Evolutionary conservation across 2,113 vertebrate species (phyloP), one percentile per base, ranked within the genome.

Genomic region (Chlorocebus sabaeus): DNA sequence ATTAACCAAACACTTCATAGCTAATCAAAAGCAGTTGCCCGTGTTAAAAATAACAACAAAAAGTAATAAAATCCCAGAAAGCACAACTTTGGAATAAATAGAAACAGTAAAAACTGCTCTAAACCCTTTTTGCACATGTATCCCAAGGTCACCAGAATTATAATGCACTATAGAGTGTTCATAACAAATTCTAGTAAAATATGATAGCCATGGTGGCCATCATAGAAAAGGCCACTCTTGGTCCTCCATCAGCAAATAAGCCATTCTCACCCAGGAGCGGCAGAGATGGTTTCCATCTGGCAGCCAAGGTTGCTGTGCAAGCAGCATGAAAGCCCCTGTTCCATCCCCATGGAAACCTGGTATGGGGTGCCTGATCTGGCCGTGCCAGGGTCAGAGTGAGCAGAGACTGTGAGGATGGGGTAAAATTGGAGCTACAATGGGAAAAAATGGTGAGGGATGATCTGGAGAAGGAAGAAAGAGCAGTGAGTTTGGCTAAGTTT

Each of bases 1-100:
- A 98, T 97, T 98, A 98, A 98, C 96, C 59, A 91, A 85, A 88
- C 14, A 85, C 64, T 96, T 94, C 61, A 93, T 97, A 91, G 64
- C 45, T 84, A 89, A 84, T 87, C 76, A 92, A 84, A 95, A 90
- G 25, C 18, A 18, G 17, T 79, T 93, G 52, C 2, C 22, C 4
- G 88, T 35, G n/a, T 73, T 89, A 68, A 93, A 23, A 43, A 38
- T 64, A 68, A 35, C 32, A 40, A 10, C 11, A 11, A 88, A 88
- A 72, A 23, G 50, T 16, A 80, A 86, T 32, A 85, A 52, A 38
- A 6, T 64, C 32, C 75, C 80, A 83, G 43, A 89, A 97, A 90
- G 25, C 5, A 81, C 68, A 93, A n/a, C 3, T 83, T 81, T 16
- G 27, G 30, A 94, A 95, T 52, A 80, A 96, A 94, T 4, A 79